Evolutionary conservation across 2,113 vertebrate species (phyloP), one percentile per base, ranked within the genome.

Genomic region (Oncorhynchus keta): DNA sequence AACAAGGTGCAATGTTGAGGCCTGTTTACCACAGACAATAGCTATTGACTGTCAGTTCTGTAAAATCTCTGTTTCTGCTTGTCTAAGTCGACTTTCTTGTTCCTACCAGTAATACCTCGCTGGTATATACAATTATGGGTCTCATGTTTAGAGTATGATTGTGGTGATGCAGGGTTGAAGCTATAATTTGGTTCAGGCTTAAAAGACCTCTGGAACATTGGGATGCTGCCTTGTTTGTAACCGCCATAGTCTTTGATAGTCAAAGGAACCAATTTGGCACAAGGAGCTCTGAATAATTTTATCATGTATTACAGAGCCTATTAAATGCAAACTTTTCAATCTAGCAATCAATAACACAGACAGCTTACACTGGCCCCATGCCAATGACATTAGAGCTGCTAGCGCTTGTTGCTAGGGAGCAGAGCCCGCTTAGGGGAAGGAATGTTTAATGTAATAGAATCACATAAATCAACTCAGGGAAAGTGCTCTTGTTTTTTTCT

Each of bases 371-470:
- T 95, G 95, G 95, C 94, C 83, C 59, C 0, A 66, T 85, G 93
- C 95, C 95, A 96, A 89, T 88, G 82, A 76, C 73, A 81, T 95
- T 94, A 95, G 89, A 95, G 92, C 88, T 90, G 90, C 92, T 87
- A 90, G 93, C 90, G 86, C 91, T 90, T 92, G 95, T 97, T 97
- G 95, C 95, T 96, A 96, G 93, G 95, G 95, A 95, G 94, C 93
- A 48, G 85, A 92, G 92, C 93, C 93, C 93, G 94, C 93, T 93
- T 92, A 82, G 91, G 95, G 93, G 94, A 95, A 93, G 94, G 94
- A 96, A 95, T 95, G 95, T 94, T 94, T 96, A 94, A 94, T 95
- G 94, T 94, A 95, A 95, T 95, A 95, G 95, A 95, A 93, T 93
- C 93, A 93, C 93, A 94, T 95, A 95, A 95, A 96, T 95, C 95